Base-by-base conservation (phyloP, 2,113 vertebrate genomes). In the Rhagologus leucostigma region DNA sequence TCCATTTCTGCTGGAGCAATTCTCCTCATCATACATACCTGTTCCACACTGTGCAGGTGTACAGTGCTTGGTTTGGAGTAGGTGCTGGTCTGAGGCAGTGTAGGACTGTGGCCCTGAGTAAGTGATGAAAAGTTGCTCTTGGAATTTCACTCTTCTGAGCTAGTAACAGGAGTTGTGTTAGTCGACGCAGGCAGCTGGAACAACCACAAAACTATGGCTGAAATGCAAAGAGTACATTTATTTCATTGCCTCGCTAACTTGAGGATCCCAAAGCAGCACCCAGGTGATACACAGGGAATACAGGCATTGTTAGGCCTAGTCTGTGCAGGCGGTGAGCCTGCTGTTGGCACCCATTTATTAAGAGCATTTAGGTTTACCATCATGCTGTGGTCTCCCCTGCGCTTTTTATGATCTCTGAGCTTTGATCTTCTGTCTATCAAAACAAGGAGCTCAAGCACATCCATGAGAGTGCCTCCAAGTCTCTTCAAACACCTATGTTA, bases 41-140 rank as follows among this genome's bases (percentile, higher is more conserved):
- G 4, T 46, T 62, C 19, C 1, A 9, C 8, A 2, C 33, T 18
- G 21, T 26, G 32, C 67, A 12, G 15, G 7, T 32, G 10, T 8
- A 6, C 41, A n/a, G n/a, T 13, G 52, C 55, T 62, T 46, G 37
- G 7, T 35, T 55, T 55, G 68, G n/a, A 60, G 33, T 3, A 10
- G 3, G 4, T 21, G n/a, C 33, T 55, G 50, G 6, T 4, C 2
- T 30, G 23, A 59, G 39, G 23, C 32, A 63, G 12, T 0, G 0
- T 8, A 55, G 56, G 44, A 41, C 35, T 52, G 13, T 63, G 47
- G 56, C 16, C 33, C 68, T 39, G 23, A 5, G 3, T 44, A 41
- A 57, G 55, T 37, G 68, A 42, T 55, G 33, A 67, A 13, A 62
- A 74, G 32, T 13, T 73, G 41, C 12, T 57, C 10, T 73, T 64